Evolutionary conservation across 2,888 invertebrate genomes (phyloP).

Genomic region (Eremobia ochroleuca): DNA sequence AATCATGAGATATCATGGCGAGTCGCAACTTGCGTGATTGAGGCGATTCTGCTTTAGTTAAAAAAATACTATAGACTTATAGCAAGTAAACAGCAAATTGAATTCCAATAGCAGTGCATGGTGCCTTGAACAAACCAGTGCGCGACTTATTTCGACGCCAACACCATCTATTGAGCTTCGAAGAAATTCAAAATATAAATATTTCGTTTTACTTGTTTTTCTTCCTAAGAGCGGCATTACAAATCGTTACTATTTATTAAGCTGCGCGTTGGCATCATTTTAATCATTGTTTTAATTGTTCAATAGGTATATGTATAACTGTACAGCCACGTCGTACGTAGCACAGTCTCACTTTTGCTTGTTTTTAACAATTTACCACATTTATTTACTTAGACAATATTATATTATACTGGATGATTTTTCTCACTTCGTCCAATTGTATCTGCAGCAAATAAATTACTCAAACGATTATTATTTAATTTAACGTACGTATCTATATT

Average conservation of each 20-base stretch:
- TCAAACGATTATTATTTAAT: no score
- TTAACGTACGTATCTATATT: no score
- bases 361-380: no score
- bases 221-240: background rate
- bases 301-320: background rate
- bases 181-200: background rate
- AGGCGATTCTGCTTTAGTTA: no score
- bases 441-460: no score
- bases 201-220: background rate
- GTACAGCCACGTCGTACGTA: background rate
- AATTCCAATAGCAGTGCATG: background rate
- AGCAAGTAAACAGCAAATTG: background rate
- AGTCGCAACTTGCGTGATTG: no score
- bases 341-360: no score
- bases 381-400: no score
- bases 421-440: no score
- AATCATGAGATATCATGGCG: no score
- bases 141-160: background rate
- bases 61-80: no score
- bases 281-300: background rate
- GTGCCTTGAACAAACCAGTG: background rate
- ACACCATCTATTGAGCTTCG: background rate
- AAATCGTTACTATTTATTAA: background rate
- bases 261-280: background rate
- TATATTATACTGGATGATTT: no score